phyloP scores from a whole-genome alignment of 2,888 invertebrate genomes.

The Heliconius erato region DNA sequence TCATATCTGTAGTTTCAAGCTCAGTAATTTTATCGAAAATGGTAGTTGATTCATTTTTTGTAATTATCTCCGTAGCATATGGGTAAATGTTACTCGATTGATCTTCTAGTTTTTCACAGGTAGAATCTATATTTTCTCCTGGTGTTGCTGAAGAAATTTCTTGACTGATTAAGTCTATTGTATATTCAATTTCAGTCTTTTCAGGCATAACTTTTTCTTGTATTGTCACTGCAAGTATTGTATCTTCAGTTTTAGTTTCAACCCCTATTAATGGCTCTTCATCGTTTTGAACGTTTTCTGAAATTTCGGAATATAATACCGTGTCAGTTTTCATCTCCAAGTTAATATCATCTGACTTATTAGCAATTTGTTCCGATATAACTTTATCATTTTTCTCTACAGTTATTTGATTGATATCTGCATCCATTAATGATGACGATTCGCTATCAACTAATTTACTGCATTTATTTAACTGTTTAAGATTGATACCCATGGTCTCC shows the following conservation, averaged over 20 bases:
- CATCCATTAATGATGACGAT: background rate
- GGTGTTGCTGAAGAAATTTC: conserved; percentile 13
- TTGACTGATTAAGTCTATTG: conserved; percentile 33
- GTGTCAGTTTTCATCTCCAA: background rate
- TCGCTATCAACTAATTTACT: background rate
- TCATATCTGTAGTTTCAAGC: conserved; percentile 36
- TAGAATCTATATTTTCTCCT: background rate
- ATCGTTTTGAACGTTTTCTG: conserved; percentile 1
- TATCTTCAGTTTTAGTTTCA: conserved; percentile 22
- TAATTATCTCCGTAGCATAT: background rate
- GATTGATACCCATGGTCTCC: conserved; percentile 31
- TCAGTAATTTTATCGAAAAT: conserved; percentile 3
- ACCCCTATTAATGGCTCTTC: background rate
- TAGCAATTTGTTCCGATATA: background rate
- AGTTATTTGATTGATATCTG: background rate
- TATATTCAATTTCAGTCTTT: conserved; percentile 34
- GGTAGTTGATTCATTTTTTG: background rate
- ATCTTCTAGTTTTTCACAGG: background rate
- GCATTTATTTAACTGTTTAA: background rate
- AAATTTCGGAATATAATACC: background rate
- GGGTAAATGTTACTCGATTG: background rate
- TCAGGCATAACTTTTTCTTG: conserved; percentile 39
- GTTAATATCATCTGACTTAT: background rate
- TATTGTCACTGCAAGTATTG: conserved; percentile 29
- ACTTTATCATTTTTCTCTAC: background rate